Percentiles rank a stretch among this genome's conserved stretches.
phyloP scores from a whole-genome alignment of 2,888 invertebrate genomes.

The Diarsia rubi region DNA sequence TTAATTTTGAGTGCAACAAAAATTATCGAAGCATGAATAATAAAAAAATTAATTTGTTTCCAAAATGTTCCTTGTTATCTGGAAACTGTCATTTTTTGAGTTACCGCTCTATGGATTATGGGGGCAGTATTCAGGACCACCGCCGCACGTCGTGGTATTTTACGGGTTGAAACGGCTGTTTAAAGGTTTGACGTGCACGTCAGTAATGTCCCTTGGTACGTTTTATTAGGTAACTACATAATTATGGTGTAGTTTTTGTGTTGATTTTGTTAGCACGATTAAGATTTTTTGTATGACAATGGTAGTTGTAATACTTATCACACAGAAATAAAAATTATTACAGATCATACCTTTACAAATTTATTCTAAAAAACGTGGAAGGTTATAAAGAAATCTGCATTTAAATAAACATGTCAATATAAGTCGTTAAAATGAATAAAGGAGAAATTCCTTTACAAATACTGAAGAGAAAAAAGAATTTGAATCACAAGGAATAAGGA shows the following conservation, averaged over 20 bases:
- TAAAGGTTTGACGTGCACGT: conserved; percentile 44
- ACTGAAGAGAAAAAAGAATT: background rate
- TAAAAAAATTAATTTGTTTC: background rate
- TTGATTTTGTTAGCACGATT: too few species aligned
- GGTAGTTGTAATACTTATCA: background rate
- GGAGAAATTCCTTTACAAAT: background rate
- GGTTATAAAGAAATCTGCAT: background rate
- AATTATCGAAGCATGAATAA: too few species aligned
- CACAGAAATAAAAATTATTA: background rate
- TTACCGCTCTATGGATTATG: background rate
- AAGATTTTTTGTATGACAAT: background rate
- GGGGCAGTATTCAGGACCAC: conserved; percentile 55
- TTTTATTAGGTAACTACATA: conserved; percentile 3
- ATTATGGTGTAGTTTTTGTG: background rate
- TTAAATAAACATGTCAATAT: background rate
- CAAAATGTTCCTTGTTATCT: background rate
- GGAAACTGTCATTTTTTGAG: background rate
- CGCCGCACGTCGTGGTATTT: conserved; percentile 55
- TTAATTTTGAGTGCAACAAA: too few species aligned
- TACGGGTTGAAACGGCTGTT: conserved; percentile 68
- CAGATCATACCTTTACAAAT: background rate
- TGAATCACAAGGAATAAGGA: conserved; percentile 1
- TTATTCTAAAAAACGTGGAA: background rate
- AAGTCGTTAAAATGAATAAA: background rate
- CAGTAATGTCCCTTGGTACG: conserved; percentile 4